Percentiles rank a stretch among this genome's conserved stretches.
These are phyloP conservation scores for Anguilla anguilla DNA, from an alignment of 2,797 vertebrate genomes.

Conservation along the genomic window DNA sequence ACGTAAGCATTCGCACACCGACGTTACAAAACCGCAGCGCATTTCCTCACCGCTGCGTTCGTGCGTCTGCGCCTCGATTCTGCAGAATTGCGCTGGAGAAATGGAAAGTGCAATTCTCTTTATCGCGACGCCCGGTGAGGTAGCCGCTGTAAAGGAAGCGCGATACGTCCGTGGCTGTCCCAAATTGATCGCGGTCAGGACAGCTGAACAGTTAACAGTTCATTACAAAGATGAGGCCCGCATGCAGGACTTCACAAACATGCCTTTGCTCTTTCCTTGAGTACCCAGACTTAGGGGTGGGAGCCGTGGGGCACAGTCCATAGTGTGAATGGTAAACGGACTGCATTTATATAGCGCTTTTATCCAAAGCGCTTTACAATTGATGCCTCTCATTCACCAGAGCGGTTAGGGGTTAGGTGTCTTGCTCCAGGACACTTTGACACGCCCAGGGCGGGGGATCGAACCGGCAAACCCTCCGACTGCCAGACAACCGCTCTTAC, in stretches of 20 bases:
- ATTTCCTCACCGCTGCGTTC: not conserved
- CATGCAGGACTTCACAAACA: not conserved
- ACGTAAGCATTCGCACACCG: not conserved
- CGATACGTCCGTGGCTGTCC: not conserved
- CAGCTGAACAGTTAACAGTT: not conserved
- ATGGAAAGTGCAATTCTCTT: not conserved
- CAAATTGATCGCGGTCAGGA: not conserved
- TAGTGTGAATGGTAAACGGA: too few species aligned
- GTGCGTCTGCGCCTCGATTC: not conserved
- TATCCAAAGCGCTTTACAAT: too few species aligned
- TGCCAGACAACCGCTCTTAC: too few species aligned
- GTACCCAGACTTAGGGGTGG: too few species aligned
- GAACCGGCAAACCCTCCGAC: too few species aligned
- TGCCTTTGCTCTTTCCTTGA: not conserved
- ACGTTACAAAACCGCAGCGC: not conserved
- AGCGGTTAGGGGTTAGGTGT: too few species aligned
- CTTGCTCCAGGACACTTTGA: too few species aligned
- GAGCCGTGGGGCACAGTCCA: too few species aligned
- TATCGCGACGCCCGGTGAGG: not conserved
- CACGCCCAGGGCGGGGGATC: too few species aligned
- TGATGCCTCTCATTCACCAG: too few species aligned
- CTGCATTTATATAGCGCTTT: too few species aligned
- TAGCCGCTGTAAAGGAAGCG: not conserved
- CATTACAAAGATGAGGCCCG: not conserved
- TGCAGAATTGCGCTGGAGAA: conserved; percentile 26